Evolutionary conservation across 2,888 invertebrate genomes (phyloP), one percentile per base, ranked within the genome.

Genomic region (Desoria tigrina): DNA sequence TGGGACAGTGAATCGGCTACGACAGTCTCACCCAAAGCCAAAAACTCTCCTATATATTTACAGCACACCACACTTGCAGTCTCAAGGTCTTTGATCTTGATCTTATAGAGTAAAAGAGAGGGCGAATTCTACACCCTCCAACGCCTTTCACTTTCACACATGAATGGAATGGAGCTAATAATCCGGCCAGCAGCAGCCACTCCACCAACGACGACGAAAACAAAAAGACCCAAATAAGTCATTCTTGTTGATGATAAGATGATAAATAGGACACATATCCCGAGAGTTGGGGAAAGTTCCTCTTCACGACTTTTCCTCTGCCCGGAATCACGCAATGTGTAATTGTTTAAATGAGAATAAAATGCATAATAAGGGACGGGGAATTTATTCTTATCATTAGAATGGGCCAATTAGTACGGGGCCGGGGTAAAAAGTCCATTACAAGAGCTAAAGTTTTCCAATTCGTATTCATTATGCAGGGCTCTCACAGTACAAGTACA

Each of bases 391-490:
- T 57, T 57, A 57, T 57, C 57, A 21, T 45, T 45, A 37, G 58
- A 27, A 49, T 61, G 62, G 58, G 61, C 68, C 65, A 73, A 70
- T 73, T 73, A 73, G 64, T 42, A 63, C 54, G 61, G 55, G 51
- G 51, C 61, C 59, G 49, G 61, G 50, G 55, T 61, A 68, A 72
- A 69, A 67, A 74, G 53, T 66, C 67, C 58, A 69, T 73, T 69
- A 70, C 67, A 42, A 37, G 49, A 60, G 56, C 42, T 66, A 62
- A 74, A 74, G 69, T 74, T 74, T 71, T 69, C 72, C 72, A 61
- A 72, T 74, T 74, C 68, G 71, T 74, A 74, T 73, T 74, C 74
- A 74, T 74, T 74, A 74, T 70, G 61, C 54, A 66, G 55, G 58
- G 21, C 45, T 4, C 45, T n/a, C 9, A 45, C 6, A 21, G 45